A percentile compares a stretch with the other conserved stretches of the same genome.
Conservation (phyloP, 2,113 vertebrate species). For the Syrmaticus mikado region DNA sequence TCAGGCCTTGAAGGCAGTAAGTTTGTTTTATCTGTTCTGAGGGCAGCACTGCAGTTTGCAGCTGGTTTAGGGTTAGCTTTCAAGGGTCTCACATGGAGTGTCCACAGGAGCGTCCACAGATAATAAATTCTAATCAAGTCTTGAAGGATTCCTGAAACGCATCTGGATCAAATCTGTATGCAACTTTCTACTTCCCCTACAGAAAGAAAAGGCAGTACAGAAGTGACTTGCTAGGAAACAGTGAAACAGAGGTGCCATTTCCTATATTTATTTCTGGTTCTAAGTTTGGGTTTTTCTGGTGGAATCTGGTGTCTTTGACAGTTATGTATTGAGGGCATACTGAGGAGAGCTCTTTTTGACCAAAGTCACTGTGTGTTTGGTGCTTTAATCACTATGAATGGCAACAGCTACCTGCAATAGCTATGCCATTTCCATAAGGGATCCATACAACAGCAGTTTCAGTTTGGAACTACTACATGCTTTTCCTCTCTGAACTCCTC, state of each 20-base stretch:
- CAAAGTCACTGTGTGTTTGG: background rate
- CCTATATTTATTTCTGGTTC: background rate
- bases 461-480: background rate
- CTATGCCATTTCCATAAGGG: background rate
- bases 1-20: background rate
- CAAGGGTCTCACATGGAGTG: background rate
- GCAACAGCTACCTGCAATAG: background rate
- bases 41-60: background rate
- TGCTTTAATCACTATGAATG: background rate
- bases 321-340: background rate
- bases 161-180: background rate
- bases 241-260: background rate
- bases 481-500: constrained; percentile 9
- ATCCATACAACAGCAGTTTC: background rate
- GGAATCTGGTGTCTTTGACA: background rate
- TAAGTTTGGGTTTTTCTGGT: background rate
- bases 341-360: background rate
- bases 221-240: background rate
- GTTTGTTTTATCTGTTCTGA: background rate
- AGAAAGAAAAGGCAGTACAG: background rate
- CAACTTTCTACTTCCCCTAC: background rate
- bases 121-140: background rate
- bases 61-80: background rate
- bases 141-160: background rate
- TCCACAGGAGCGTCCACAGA: background rate